Evolutionary conservation across 64 coral and sea anemone genomes (phyloP).

Genomic region (Actinia equina): DNA sequence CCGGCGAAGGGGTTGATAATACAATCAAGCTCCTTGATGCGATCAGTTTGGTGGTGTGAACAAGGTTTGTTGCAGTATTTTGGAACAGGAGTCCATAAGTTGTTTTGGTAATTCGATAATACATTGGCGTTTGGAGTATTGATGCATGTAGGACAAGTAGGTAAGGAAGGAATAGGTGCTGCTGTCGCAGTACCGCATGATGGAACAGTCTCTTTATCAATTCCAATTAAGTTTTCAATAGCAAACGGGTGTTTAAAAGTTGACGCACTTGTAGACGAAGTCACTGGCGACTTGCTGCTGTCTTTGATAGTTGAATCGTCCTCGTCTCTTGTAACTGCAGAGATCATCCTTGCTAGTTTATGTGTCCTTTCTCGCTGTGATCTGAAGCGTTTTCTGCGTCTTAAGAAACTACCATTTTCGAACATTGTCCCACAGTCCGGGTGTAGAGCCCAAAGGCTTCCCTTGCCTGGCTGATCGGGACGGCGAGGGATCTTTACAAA

Average conservation of each 20-base stretch:
- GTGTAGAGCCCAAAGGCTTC: conserved; percentile 95
- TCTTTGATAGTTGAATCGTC: conserved; percentile 22
- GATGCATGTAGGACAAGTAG: conserved; percentile 80
- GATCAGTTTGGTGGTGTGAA: conserved; percentile 48
- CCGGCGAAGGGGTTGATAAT: conserved; percentile 20
- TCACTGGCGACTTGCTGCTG: conserved; percentile 2
- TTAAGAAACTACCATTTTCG: conserved; percentile 93
- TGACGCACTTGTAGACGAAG: conserved; percentile 33
- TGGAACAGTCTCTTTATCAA: conserved; percentile 59
- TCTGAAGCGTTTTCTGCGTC: conserved; percentile 92
- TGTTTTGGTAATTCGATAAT: conserved; percentile 53
- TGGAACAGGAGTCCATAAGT: conserved; percentile 67
- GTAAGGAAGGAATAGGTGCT: conserved; percentile 66
- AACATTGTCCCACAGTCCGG: conserved; percentile 99
- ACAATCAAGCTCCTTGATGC: conserved; percentile 52
- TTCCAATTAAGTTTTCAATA: conserved; percentile 92
- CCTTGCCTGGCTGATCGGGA: conserved; percentile 94
- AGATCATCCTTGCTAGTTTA: conserved; percentile 68
- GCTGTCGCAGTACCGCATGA: conserved; percentile 23
- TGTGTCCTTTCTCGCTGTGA: conserved; percentile 71
- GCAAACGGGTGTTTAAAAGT: conserved; percentile 92
- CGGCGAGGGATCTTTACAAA: conserved; percentile 96
- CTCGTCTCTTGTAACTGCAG: conserved; percentile 16
- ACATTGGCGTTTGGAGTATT: conserved; percentile 34
- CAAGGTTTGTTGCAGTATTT: conserved; percentile 74